A percentile compares a stretch with the other conserved stretches of the same genome.
phyloP scores from a whole-genome alignment of 2,113 vertebrate genomes.

The Pampusana beccarii region DNA sequence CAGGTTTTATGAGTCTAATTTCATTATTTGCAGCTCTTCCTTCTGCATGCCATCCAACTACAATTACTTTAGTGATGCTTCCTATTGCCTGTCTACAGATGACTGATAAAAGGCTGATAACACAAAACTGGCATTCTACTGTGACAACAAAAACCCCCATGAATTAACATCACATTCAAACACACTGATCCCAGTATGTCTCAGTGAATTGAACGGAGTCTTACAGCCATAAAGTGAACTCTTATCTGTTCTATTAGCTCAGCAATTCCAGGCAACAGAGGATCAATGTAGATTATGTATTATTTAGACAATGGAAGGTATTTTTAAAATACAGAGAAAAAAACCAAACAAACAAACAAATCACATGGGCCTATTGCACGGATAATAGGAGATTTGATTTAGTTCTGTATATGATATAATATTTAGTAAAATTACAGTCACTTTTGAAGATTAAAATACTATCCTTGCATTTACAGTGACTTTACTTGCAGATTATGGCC shows the following conservation, averaged over 20 bases:
- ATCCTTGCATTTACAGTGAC: neutral
- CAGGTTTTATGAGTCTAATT: neutral
- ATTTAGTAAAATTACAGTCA: neutral
- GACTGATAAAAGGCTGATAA: neutral
- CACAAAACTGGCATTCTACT: neutral
- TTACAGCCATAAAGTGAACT: neutral
- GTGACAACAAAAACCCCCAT: neutral
- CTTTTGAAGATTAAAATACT: neutral
- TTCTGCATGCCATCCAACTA: neutral
- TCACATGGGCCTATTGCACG: neutral
- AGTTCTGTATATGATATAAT: neutral
- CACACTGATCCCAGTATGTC: neutral
- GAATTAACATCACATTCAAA: neutral
- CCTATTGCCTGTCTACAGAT: neutral
- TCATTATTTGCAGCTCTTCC: neutral
- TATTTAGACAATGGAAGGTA: neutral
- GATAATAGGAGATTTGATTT: neutral
- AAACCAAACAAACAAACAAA: neutral
- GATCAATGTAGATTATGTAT: neutral
- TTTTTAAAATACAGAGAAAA: neutral
- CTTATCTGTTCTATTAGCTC: neutral
- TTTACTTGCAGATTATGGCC: neutral
- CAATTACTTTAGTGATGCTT: neutral
- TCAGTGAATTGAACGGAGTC: neutral
- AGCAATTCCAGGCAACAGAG: neutral